Evolutionary conservation across 2,797 vertebrate genomes (phyloP).

Genomic region (Chaetophractus vellerosus): DNA sequence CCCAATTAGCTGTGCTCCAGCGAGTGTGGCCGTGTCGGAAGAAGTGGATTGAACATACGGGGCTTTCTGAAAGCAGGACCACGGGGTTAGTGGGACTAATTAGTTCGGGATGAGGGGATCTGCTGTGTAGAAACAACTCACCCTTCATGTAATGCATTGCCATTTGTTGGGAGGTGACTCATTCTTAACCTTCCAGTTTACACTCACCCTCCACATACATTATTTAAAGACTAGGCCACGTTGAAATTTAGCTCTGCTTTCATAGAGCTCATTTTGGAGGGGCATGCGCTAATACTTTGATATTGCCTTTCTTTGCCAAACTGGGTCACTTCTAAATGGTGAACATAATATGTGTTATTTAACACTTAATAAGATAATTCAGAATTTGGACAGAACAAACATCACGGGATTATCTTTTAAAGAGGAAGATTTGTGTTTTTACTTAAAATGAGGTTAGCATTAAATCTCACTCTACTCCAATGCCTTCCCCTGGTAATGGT

Average conservation of each 20-base stretch:
- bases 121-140: constrained; percentile 28
- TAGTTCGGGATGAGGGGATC: neutral
- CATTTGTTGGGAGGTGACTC: constrained; percentile 15
- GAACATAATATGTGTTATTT: neutral
- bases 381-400: neutral
- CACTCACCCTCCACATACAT: constrained; percentile 18
- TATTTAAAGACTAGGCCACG: constrained; percentile 7
- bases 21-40: neutral
- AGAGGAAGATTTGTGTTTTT: neutral
- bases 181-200: constrained; percentile 41
- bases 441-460: neutral
- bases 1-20: neutral
- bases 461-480: neutral
- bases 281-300: neutral
- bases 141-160: neutral
- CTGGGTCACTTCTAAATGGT: neutral
- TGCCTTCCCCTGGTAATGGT: neutral
- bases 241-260: constrained; percentile 33
- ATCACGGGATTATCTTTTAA: neutral
- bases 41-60: neutral
- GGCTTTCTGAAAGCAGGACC: constrained; percentile 1
- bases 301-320: neutral
- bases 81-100: neutral
- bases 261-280: constrained; percentile 16
- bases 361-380: neutral